phyloP scores from a whole-genome alignment of 1,140 invertebrate genomes.

The Tenebrio molitor region DNA sequence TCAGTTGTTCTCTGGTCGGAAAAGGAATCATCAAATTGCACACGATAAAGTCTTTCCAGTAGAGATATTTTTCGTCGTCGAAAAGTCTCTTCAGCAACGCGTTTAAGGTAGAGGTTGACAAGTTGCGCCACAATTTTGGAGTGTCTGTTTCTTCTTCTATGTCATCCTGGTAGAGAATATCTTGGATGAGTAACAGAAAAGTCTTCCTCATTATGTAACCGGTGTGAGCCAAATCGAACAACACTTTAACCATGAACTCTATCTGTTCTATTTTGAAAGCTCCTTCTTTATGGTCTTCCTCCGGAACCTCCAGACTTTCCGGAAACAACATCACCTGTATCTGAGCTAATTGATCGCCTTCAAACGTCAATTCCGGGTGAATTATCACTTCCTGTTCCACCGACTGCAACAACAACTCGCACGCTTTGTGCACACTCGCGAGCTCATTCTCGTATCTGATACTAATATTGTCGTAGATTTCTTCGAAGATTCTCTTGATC shows the following conservation, averaged over 20 bases:
- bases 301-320: conserved; percentile 48
- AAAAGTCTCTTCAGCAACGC: conserved; percentile 68
- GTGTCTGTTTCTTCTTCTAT: conserved; percentile 48
- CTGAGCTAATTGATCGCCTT: conserved; percentile 53
- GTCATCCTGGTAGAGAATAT: conserved; percentile 62
- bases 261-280: conserved; percentile 70
- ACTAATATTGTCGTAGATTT: conserved; percentile 67
- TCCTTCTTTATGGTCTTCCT: conserved; percentile 60
- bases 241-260: conserved; percentile 66
- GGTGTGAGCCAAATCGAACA: conserved; percentile 69
- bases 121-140: conserved; percentile 68
- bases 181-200: conserved; percentile 72
- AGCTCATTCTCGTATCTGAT: conserved; percentile 69
- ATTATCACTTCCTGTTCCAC: conserved; percentile 68
- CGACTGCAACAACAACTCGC: conserved; percentile 70
- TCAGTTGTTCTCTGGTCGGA: conserved; percentile 69
- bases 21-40: conserved; percentile 70
- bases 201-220: conserved; percentile 69
- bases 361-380: conserved; percentile 56
- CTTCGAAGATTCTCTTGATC: conserved; percentile 66
- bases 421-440: conserved; percentile 69
- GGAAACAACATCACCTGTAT: conserved; percentile 48
- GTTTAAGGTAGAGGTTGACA: conserved; percentile 68
- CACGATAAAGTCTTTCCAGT: conserved; percentile 76
- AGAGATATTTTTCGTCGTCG: conserved; percentile 68